Base-by-base conservation (phyloP, 2,888 invertebrate species). In the Drosophila meridionalis region DNA sequence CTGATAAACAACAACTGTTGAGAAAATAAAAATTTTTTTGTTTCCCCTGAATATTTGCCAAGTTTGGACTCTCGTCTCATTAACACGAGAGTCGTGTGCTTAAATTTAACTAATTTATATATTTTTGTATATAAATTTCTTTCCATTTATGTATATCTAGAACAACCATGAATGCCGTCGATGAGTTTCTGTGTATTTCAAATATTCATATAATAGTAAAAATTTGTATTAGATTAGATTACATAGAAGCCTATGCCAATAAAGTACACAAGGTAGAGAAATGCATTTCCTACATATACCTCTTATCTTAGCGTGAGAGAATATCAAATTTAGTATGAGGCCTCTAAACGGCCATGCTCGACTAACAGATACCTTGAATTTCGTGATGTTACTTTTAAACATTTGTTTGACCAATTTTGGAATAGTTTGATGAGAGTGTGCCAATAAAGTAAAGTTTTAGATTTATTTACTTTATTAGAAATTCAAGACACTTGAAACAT, bases 41-140 rank as follows among this genome's bases (percentile, higher is more conserved):
- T 11, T 63, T 57, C 30, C 76, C 67, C 68, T 63, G 64, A 61
- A 28, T 45, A 38, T 52, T 55, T 65, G 42, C 73, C 20, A 38
- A 63, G 61, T 80, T 50, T 58, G 72, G 63, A 40, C 48, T 48
- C n/a, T 48, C 14, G 47, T 58, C 64, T 78, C 60, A 80, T 70
- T 65, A 63, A 79, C 66, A 50, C 43, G 38, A 40, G 2, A 43
- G 5, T 38, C 14, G 28, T 48, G 59, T 59, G 55, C 20, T 38
- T 7, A 12, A 58, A 58, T 8, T 4, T 4, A 43, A 11, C n/a
- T 48, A 14, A 55, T 61, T 45, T 36, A 36, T 11, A 36, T 6
- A 45, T 45, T 26, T 43, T 5, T 5, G 14, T 30, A 48, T 48
- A 20, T 62, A 26, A 32, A 36, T 38, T 32, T 4, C 1, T 8